Base-by-base conservation (phyloP, 1,140 invertebrate genomes). In the Dendrolimus kikuchii region DNA sequence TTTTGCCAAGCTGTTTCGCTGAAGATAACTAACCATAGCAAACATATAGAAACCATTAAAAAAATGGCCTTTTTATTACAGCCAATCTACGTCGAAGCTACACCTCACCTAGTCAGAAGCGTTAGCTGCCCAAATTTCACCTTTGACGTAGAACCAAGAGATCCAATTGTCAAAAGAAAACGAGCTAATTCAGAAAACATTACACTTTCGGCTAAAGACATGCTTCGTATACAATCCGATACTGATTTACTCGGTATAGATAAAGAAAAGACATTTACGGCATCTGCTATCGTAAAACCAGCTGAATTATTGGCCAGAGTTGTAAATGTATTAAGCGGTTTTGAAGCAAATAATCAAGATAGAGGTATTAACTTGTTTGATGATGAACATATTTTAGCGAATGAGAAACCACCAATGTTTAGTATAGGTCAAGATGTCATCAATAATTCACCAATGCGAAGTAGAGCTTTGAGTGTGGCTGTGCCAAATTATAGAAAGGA, bases 161-260 rank as follows among this genome's bases (percentile, higher is more conserved):
- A 86, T 2, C 89, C 89, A 4, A 74, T 84, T n/a, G 69, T 77
- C 5, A 83, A 80, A 52, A 78, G 91, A 45, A 91, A 90, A 67
- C 82, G 91, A 41, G 91, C 91, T 5, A 90, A 90, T 64, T 92
- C 91, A 3, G 89, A 91, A 64, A 89, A 89, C 43, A 87, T 89
- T 41, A 65, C 77, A 45, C 67, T 85, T 10, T 68, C 73, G 4
- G 78, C 86, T 10, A 80, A 81, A 45, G 84, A 89, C 57, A 83
- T 92, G 43, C 81, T 88, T n/a, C 84, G 91, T 38, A 90, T 92
- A 38, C 90, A 92, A 51, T 95, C 93, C 5, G 93, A 95, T 68
- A 93, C 92, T 0, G 93, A 95, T 74, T 77, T 95, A 8, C 89
- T 92, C 62, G 89, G 91, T 37, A 94, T 95, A 54, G 93, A 95